Evolutionary conservation across 2,113 vertebrate genomes (phyloP).

Genomic region (Brienomyrus longianalis): DNA sequence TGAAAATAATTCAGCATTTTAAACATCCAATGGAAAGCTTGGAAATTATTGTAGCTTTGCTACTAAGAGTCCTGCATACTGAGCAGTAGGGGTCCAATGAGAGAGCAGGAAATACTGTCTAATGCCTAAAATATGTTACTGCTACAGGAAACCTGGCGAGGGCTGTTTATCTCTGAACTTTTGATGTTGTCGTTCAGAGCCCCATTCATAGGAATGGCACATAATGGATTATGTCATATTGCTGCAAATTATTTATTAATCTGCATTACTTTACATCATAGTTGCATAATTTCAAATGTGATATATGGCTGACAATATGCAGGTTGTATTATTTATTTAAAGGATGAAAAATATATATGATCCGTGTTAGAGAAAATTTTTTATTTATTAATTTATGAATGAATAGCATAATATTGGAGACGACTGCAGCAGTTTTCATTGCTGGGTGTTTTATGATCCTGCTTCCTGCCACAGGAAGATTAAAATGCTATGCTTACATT

Average conservation of each 20-base stretch:
- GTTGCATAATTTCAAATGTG: not conserved
- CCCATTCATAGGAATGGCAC: not conserved
- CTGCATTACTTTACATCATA: not conserved
- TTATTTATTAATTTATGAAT: not conserved
- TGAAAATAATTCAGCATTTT: not conserved
- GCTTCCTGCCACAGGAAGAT: not conserved
- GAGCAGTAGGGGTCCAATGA: not conserved
- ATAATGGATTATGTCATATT: not conserved
- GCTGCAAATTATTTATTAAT: not conserved
- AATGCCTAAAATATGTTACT: not conserved
- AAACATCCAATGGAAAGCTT: not conserved
- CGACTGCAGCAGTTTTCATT: not conserved
- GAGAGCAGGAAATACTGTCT: not conserved
- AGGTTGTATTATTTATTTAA: conserved; percentile 2
- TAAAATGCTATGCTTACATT: not conserved
- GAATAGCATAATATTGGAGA: not conserved
- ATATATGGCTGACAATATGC: not conserved
- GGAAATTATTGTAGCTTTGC: not conserved
- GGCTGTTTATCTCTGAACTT: not conserved
- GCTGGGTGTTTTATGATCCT: not conserved
- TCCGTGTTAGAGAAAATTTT: not conserved
- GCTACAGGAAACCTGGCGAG: not conserved
- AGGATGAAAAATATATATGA: not conserved
- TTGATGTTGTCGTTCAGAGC: not conserved
- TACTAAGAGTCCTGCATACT: not conserved